Conservation (phyloP, 2,797 vertebrate genomes). For the Thalassophryne amazonica region DNA sequence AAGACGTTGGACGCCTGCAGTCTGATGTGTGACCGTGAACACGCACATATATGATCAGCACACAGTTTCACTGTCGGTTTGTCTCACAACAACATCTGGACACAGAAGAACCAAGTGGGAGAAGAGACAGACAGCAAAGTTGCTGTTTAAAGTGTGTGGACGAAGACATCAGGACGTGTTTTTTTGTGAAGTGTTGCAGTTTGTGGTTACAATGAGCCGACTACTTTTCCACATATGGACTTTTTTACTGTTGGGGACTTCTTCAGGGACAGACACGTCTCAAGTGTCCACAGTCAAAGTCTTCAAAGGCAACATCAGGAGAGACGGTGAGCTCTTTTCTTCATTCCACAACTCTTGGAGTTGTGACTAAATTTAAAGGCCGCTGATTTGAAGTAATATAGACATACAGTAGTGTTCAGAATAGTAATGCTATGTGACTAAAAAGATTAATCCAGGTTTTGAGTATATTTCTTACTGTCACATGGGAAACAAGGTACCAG, state of each 20-base stretch:
- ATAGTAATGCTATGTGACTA: no score
- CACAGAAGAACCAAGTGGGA: no score
- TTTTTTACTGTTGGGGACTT: conserved; percentile 32
- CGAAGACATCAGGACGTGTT: neutral
- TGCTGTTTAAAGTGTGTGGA: neutral
- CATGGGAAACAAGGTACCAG: no score
- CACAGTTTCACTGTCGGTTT: conserved; percentile 29
- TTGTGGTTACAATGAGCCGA: conserved; percentile 40
- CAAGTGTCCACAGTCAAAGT: conserved; percentile 61
- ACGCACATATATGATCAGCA: conserved; percentile 50
- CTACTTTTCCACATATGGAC: conserved; percentile 48
- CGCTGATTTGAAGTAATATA: no score
- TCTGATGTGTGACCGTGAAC: conserved; percentile 61
- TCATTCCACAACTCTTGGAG: neutral
- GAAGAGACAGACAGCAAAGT: neutral
- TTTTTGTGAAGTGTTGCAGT: neutral
- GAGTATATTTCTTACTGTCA: no score
- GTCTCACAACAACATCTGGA: no score
- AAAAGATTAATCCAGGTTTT: no score
- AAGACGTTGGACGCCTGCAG: conserved; percentile 57
- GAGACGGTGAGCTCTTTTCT: conserved; percentile 64
- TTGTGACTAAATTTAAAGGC: no score
- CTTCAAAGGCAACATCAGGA: conserved; percentile 61
- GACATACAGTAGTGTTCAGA: no score
- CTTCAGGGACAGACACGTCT: conserved; percentile 18